phyloP scores from a whole-genome alignment of 2,888 invertebrate species.

The Glyphotaelius pellucidus region DNA sequence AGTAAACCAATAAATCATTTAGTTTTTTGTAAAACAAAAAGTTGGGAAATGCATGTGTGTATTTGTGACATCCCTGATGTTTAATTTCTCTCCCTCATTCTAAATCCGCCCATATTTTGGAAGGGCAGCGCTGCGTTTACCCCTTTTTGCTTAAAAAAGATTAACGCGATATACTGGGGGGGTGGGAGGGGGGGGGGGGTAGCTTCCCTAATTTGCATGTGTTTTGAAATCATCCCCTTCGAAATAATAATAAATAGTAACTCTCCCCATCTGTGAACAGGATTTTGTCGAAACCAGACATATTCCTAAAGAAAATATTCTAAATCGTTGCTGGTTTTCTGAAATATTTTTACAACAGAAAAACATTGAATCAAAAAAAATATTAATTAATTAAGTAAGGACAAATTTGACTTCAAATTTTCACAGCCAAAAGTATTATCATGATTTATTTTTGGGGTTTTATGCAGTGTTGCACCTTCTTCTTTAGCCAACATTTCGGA shows the following conservation, averaged over 20 bases:
- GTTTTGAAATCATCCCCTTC: slow-evolving; percentile 20
- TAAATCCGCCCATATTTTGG: slow-evolving; percentile 49
- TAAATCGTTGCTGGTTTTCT: not conserved
- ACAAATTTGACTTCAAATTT: no score
- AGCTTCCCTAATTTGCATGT: slow-evolving; percentile 47
- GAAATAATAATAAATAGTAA: slow-evolving; percentile 7
- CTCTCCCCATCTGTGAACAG: slow-evolving; percentile 7
- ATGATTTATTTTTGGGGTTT: no score
- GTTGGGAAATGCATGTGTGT: not conserved
- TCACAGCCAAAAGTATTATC: no score
- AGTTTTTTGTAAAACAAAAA: no score
- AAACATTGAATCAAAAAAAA: no score
- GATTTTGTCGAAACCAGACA: not conserved
- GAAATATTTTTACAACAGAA: no score
- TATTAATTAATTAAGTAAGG: no score
- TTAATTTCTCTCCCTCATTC: not conserved
- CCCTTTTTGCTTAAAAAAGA: slow-evolving; percentile 54
- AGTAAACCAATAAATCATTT: no score
- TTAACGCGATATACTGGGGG: slow-evolving; percentile 43
- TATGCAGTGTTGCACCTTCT: no score
- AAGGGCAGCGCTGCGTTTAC: slow-evolving; percentile 45
- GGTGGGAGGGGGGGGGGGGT: not conserved
- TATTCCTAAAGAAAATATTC: not conserved
- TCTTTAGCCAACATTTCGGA: no score
- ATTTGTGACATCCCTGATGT: slow-evolving; percentile 18